Evolutionary conservation across 1,140 invertebrate genomes (phyloP).

Genomic region (Drosophila pectinifera): DNA sequence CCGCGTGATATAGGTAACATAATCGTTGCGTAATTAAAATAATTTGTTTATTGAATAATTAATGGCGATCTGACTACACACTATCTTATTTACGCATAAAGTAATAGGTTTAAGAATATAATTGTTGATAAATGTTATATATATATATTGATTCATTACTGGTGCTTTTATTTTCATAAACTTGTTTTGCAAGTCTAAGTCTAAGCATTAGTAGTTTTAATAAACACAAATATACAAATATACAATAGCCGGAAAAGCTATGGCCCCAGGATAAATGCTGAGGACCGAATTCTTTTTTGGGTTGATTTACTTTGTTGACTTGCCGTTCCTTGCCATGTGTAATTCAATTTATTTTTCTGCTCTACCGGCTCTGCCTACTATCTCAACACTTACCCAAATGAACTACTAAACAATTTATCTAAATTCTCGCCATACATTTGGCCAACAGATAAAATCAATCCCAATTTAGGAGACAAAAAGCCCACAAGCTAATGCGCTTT

Average conservation of each 20-base stretch:
- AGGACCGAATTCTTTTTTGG: background rate
- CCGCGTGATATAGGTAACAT: background rate
- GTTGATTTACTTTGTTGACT: background rate
- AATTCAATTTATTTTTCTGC: background rate
- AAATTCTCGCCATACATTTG: constrained; percentile 46
- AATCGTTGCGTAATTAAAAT: background rate
- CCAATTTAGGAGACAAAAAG: constrained; percentile 30
- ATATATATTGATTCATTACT: background rate
- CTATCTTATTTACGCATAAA: too few species aligned
- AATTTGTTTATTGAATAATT: constrained; percentile 5
- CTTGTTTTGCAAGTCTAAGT: background rate
- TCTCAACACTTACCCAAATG: constrained; percentile 69
- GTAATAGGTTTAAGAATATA: background rate
- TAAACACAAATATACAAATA: background rate
- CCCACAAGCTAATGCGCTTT: background rate
- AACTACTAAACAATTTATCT: constrained; percentile 76
- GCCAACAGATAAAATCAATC: constrained; percentile 60
- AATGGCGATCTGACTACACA: too few species aligned
- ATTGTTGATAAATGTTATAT: background rate
- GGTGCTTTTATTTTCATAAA: background rate
- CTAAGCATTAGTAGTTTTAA: background rate
- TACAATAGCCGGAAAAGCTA: background rate
- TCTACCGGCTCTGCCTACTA: background rate
- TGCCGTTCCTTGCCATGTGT: background rate
- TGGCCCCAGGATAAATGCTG: background rate